Conservation (phyloP, 2,888 invertebrate species). For the Agrochola circellaris region DNA sequence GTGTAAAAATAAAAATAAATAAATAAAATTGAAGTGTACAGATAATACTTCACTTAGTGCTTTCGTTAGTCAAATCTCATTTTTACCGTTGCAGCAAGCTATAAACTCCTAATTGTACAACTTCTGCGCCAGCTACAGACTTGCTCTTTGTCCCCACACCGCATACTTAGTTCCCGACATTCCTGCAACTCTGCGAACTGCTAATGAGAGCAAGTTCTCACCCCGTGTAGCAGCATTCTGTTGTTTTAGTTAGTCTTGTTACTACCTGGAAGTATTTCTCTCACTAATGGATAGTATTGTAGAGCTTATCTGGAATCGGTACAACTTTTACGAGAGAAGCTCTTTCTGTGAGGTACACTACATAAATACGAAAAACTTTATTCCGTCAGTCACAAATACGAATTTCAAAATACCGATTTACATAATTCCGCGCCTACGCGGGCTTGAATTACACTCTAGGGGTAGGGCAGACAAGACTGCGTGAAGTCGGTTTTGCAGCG, state of each 20-base stretch:
- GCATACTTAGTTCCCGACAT: slow-evolving; percentile 14
- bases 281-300: background rate
- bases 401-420: too few species aligned
- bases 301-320: background rate
- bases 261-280: background rate
- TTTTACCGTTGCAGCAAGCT: too few species aligned
- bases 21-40: too few species aligned
- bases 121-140: background rate
- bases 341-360: too few species aligned
- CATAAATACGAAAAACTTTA: too few species aligned
- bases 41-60: background rate
- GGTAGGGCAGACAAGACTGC: too few species aligned
- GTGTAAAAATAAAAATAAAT: too few species aligned
- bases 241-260: slow-evolving; percentile 5
- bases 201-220: slow-evolving; percentile 31
- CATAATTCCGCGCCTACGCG: too few species aligned
- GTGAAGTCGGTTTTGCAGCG: too few species aligned
- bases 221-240: slow-evolving; percentile 1
- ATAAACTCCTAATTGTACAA: background rate
- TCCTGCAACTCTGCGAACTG: background rate
- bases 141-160: slow-evolving; percentile 11
- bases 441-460: too few species aligned
- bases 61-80: background rate
- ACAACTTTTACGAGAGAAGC: background rate
- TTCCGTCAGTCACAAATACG: too few species aligned